Evolutionary conservation across 2,113 vertebrate genomes (phyloP), one percentile per base, ranked within the genome.

Genomic region (Mesitornis unicolor): DNA sequence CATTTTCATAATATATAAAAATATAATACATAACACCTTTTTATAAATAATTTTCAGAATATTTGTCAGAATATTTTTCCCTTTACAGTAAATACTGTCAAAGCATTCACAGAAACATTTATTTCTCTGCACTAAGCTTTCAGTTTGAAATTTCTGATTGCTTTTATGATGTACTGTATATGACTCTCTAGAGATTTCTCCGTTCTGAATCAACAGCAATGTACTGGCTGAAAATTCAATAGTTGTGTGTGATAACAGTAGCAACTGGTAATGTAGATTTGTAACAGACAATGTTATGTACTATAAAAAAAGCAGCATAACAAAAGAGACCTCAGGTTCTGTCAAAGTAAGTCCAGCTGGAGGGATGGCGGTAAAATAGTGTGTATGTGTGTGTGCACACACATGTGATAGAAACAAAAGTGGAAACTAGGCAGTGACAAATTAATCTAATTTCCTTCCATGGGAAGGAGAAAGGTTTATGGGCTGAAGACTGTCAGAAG

Each of bases 381-480:
- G 21, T 47, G 31, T 3, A 9, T 20, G 11, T 3, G 13, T 6
- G 5, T 4, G 8, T 17, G 26, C 21, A 10, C 17, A 25, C 1
- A 1, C 33, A 8, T 21, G 48, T 45, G 31, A 79, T 3, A 61
- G 71, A 87, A 57, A 40, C 11, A 35, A 9, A 82, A n/a, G n/a
- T 68, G 13, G 40, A 74, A 93, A 64, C 6, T 3, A 22, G 38
- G 42, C 60, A 84, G 18, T 75, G 80, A 87, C 9, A 80, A 92
- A 86, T 88, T 6, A 90, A 69, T 51, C 48, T 64, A 36, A 86
- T 94, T 92, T 87, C 25, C 63, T 81, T 80, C 50, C 26, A 17
- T 36, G n/a, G 68, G 48, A 67, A 56, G 16, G 20, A 74, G 29
- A 50, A 82, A 8, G 11, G 8, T 0, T 92, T 77, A 53, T 65